Base-by-base conservation (phyloP, 35 echinoderm and acorn worm genomes). In the Lytechinus pictus region DNA sequence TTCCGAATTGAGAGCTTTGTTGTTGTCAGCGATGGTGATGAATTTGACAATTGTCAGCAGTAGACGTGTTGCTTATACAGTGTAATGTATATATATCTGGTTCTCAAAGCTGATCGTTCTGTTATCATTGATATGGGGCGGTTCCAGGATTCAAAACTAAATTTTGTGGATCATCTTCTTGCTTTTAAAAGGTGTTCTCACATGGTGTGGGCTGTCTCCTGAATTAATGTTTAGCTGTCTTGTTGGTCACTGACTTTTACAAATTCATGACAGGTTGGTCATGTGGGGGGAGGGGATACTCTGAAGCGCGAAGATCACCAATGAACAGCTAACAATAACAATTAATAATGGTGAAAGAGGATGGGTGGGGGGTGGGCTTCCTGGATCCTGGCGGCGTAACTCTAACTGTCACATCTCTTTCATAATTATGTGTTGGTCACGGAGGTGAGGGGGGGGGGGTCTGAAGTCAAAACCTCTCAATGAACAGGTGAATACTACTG, bases 41-140 rank as follows among this genome's bases (percentile, higher is more conserved):
- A 79, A 79, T 79, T 79, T 79, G 66, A 79, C 66, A 79, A 79
- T 79, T 79, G 66, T 79, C 66, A 79, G 66, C 66, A 79, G 66
- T 24, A n/a, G 66, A 79, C 66, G 66, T 79, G 66, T 24, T 79
- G 66, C 66, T n/a, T 79, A 79, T 79, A 79, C 66, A 79, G 19
- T 79, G 66, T 79, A 79, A 79, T 79, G 16, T 79, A 72, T 72
- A 72, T 13, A n/a, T n/a, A 44, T 44, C 66, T 79, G 19, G 19
- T 79, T 79, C 19, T 79, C 5, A n/a, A 79, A n/a, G 4, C 21
- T n/a, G 66, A 79, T 79, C n/a, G 16, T 79, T 16, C 6, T 79
- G 66, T 79, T 24, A 24, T 79, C 66, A 24, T 2, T 24, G 66
- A 16, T 7, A 24, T 16, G 66, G 33, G 33, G 66, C 66, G 19